Evolutionary conservation across 1,140 invertebrate genomes (phyloP), one percentile per base, ranked within the genome.

Genomic region (Samia ricini): DNA sequence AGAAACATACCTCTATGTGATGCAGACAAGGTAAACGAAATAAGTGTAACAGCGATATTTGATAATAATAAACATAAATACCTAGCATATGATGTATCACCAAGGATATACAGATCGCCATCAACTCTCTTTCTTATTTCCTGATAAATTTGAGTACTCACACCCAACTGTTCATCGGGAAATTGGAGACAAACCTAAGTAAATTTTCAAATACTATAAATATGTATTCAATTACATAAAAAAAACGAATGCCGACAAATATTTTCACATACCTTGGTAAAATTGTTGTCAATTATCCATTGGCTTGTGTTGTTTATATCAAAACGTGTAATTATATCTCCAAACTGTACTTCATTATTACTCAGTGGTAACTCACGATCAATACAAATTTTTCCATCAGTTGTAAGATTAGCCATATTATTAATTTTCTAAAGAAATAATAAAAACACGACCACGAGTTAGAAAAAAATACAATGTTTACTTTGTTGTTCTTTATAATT

Each of bases 81-180:
- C 95, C 95, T 98, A 73, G 96, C 97, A 90, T 97, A 98, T 8
- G 97, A 95, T 19, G 97, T 98, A 76, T 99, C 97, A n/a, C 95
- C 97, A 21, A 99, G 88, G 73, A 99, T 95, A 77, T 95, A 98
- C 0, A 97, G 81, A 76, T 94, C 93, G 63, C 88, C 87, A 19
- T 91, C 87, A 48, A 93, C 73, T 63, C 74, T 75, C 52, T 91
- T 85, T 78, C 95, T 93, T 15, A 99, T 88, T 72, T 89, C 88
- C 51, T 93, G 85, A 63, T 93, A 92, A 63, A 98, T 92, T 61
- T 91, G 79, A n/a, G 93, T 91, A 60, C 97, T 94, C 88, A 96
- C 92, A 22, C 81, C 68, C 61, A 98, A 89, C 54, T 97, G 90
- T 29, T 94, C 91, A 90, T 99, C 97, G 10, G 97, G 97, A 89